phyloP scores from a whole-genome alignment of 1,140 invertebrate genomes.

The Vanessa atalanta region DNA sequence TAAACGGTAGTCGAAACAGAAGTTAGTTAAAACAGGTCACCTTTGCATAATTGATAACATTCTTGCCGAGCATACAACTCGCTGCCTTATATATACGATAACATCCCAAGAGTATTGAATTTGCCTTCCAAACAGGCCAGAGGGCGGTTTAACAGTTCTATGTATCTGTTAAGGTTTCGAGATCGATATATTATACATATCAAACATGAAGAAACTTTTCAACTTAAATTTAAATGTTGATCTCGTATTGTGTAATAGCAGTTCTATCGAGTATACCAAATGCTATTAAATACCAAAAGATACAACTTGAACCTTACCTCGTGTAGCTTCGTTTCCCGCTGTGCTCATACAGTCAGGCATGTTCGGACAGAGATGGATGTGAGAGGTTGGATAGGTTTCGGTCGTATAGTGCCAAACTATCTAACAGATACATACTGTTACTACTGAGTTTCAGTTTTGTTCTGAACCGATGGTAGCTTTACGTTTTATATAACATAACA shows the following conservation, averaged over 20 bases:
- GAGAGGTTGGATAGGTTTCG: slow-evolving; percentile 2
- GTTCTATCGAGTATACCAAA: too few relatives aligned
- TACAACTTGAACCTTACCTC: slow-evolving; percentile 1
- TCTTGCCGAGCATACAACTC: not conserved
- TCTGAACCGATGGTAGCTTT: too few relatives aligned
- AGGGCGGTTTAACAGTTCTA: not conserved
- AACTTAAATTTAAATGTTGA: too few relatives aligned
- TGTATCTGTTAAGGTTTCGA: not conserved
- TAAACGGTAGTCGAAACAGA: not conserved
- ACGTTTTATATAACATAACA: too few relatives aligned
- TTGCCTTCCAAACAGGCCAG: not conserved
- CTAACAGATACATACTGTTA: too few relatives aligned
- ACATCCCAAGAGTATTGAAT: not conserved
- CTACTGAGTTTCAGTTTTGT: too few relatives aligned
- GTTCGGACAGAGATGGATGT: slow-evolving; percentile 41
- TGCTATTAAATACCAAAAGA: not conserved
- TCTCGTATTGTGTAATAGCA: too few relatives aligned
- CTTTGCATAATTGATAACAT: slow-evolving; percentile 1
- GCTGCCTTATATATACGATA: not conserved
- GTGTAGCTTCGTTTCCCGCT: slow-evolving; percentile 7
- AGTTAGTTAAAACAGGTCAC: not conserved
- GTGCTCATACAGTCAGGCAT: slow-evolving; percentile 31
- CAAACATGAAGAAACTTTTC: too few relatives aligned
- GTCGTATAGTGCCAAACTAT: slow-evolving; percentile 6
- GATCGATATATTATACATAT: not conserved